Evolutionary conservation across 2,888 invertebrate genomes (phyloP).

Genomic region (Cataglyphis cursor): DNA sequence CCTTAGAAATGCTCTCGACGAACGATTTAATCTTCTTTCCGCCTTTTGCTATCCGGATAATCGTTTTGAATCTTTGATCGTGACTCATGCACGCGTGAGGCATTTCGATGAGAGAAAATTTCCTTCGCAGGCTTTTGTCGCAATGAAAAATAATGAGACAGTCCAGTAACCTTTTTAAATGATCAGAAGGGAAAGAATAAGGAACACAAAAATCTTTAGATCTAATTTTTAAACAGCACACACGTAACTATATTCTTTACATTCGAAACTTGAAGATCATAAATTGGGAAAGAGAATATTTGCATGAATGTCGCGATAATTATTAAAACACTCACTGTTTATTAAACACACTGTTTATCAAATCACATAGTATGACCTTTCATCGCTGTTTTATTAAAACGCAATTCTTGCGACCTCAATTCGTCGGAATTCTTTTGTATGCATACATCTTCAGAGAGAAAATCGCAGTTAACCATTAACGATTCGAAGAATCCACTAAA

Average conservation of each 20-base stretch:
- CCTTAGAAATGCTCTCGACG: conserved; percentile 28
- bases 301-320: conserved; percentile 8
- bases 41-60: conserved; percentile 20
- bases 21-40: conserved; percentile 40
- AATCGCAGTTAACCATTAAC: background rate
- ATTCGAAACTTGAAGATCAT: background rate
- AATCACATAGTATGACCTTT: too few species aligned
- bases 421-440: background rate
- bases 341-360: too few species aligned
- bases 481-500: conserved; percentile 1
- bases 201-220: background rate
- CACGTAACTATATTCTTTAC: background rate
- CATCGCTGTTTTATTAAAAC: background rate
- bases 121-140: background rate
- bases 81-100: conserved; percentile 34
- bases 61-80: conserved; percentile 53
- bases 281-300: background rate
- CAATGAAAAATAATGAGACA: background rate
- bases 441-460: background rate
- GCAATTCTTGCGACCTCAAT: background rate
- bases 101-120: background rate
- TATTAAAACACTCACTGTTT: background rate
- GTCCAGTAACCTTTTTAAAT: background rate
- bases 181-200: background rate
- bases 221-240: background rate